Percentiles rank a stretch among this genome's conserved stretches.
phyloP scores from a whole-genome alignment of 2,888 invertebrate genomes.

The Synanthedon myopaeformis region DNA sequence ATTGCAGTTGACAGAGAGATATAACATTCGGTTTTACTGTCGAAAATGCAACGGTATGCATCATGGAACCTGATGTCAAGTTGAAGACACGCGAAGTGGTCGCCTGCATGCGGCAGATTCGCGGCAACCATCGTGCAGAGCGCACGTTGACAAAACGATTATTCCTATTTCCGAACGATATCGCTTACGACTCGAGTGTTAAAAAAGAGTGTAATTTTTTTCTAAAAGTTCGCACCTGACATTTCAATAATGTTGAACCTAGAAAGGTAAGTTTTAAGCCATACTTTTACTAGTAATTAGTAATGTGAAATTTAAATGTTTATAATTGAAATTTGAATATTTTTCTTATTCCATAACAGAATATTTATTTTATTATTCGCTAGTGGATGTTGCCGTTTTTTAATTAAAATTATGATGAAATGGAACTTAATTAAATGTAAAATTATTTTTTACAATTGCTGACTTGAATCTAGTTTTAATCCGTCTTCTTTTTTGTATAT shows the following conservation, averaged over 20 bases:
- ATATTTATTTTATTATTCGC: too few species aligned
- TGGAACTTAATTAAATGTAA: too few species aligned
- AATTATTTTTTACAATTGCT: too few species aligned
- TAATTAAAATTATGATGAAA: too few species aligned
- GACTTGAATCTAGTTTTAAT: too few species aligned
- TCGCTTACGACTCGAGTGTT: slow-evolving; percentile 20
- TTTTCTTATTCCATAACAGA: too few species aligned
- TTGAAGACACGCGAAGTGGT: slow-evolving; percentile 40
- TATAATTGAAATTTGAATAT: not conserved
- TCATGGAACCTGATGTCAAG: slow-evolving; percentile 52
- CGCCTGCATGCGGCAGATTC: slow-evolving; percentile 31
- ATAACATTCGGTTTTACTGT: slow-evolving; percentile 8
- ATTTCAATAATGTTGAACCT: slow-evolving; percentile 48
- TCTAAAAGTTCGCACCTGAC: slow-evolving; percentile 13
- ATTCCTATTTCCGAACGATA: slow-evolving; percentile 3
- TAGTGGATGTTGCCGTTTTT: too few species aligned
- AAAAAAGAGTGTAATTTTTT: slow-evolving; percentile 13
- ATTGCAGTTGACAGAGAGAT: not conserved
- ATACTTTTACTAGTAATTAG: not conserved
- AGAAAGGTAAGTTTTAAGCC: slow-evolving; percentile 38
- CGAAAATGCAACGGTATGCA: slow-evolving; percentile 50
- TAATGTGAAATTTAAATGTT: not conserved
- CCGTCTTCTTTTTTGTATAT: too few species aligned
- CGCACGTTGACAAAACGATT: slow-evolving; percentile 26
- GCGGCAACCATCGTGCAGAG: slow-evolving; percentile 38